Evolutionary conservation across 2,888 invertebrate genomes (phyloP).

Genomic region (Dyspetes luteomarginatus): DNA sequence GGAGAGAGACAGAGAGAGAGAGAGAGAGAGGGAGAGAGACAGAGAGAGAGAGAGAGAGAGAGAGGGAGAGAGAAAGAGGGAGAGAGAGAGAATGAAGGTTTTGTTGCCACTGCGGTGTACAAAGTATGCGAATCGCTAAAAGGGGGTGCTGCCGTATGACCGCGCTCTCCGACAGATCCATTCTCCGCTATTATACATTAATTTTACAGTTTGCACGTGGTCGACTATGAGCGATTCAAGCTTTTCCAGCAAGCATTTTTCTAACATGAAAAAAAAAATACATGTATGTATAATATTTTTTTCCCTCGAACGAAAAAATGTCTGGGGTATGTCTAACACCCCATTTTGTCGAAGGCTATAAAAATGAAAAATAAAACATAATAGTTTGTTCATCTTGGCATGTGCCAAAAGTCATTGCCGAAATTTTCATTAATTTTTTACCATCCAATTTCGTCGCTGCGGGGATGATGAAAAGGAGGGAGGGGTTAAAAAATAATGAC

Average conservation of each 20-base stretch:
- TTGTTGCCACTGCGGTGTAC: constrained; percentile 32
- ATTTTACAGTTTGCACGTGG: constrained; percentile 47
- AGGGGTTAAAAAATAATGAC: constrained; percentile 20
- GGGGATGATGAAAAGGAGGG: background rate
- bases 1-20: background rate
- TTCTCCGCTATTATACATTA: constrained; percentile 40
- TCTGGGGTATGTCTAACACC: too few species aligned
- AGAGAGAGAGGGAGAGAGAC: constrained; percentile 5
- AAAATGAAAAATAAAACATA: background rate
- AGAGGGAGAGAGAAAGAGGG: constrained; percentile 40
- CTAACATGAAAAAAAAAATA: background rate
- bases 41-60: constrained; percentile 40
- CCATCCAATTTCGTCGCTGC: constrained; percentile 2
- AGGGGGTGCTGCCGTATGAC: background rate
- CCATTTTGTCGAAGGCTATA: too few species aligned
- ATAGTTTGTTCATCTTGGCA: background rate
- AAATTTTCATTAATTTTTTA: background rate
- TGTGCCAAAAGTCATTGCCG: background rate
- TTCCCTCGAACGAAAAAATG: too few species aligned
- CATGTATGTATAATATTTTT: too few species aligned
- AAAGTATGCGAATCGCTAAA: constrained; percentile 32
- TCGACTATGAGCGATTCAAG: constrained; percentile 4
- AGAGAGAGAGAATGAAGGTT: constrained; percentile 8
- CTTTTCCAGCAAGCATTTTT: background rate
- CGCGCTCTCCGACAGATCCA: constrained; percentile 28